Evolutionary conservation across 2,797 vertebrate species (phyloP), one percentile per base, ranked within the genome.

Genomic region (Dromococcyx pavoninus): DNA sequence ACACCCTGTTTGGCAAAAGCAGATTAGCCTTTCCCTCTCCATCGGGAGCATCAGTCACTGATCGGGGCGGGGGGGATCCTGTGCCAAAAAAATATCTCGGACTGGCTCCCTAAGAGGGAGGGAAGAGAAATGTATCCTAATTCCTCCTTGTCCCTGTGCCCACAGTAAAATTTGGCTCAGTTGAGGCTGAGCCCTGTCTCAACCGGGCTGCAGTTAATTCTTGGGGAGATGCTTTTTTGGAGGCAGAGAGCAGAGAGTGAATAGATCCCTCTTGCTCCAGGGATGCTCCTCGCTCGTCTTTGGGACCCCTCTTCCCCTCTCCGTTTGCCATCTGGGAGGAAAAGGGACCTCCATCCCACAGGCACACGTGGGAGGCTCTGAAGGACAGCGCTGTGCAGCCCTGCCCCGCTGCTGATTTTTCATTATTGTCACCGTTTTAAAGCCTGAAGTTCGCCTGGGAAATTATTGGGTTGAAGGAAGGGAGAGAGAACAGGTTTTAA

Each of bases 381-480:
- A 10, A 43, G 35, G 61, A 17, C 75, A 60, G 56, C 8, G 9
- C 24, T 70, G 58, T 35, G 56, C n/a, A 81, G 53, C 62, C 10
- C 61, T 32, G 86, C 54, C 23, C 44, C 62, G 51, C 62, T 81
- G 35, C 53, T 83, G 25, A 21, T 62, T 74, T 70, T 77, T 82
- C 60, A 22, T 95, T 88, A 84, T 95, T 25, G 3, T 65, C 70
- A 62, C 37, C 7, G 5, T 79, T 84, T 58, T 60, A 82, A 87
- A 92, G 64, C 18, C 74, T 41, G 92, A 43, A 32, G 35, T 22
- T 76, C 8, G 71, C 78, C 54, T 53, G 83, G 61, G 79, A 94
- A 95, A 97, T 94, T 51, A 93, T 95, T 89, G 89, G 35, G 66
- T 44, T 86, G 89, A 39, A 50, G 39, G 60, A 83, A 74, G 35